Conservation (phyloP, 1,140 invertebrate species). For the Atta cephalotes region DNA sequence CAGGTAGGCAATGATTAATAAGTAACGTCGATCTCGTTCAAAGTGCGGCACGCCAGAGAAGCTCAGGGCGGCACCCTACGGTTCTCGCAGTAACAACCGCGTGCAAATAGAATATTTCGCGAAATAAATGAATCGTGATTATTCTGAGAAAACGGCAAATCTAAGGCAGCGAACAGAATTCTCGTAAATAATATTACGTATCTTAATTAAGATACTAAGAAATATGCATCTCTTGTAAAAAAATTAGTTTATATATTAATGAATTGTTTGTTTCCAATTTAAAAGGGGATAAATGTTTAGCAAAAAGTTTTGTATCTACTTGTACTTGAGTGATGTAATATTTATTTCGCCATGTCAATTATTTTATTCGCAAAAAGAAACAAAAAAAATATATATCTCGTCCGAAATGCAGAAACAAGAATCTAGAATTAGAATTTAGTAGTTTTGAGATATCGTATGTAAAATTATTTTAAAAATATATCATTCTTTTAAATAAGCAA, state of each 20-base stretch:
- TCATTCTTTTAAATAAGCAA: background rate
- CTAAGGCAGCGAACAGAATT: background rate
- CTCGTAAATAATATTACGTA: slow-evolving; percentile 19
- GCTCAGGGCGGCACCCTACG: background rate
- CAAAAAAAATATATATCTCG: background rate
- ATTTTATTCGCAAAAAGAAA: background rate
- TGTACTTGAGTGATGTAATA: background rate
- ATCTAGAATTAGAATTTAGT: background rate
- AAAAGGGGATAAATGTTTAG: background rate
- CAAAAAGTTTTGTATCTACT: background rate
- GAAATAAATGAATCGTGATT: slow-evolving; percentile 60
- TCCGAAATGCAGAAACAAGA: background rate
- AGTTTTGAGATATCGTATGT: background rate
- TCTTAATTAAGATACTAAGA: slow-evolving; percentile 10
- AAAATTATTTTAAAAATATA: background rate
- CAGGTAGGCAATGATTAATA: slow-evolving; percentile 74
- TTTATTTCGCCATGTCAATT: background rate
- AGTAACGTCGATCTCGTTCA: slow-evolving; percentile 74
- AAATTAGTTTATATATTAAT: background rate
- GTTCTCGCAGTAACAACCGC: slow-evolving; percentile 22
- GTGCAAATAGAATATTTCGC: slow-evolving; percentile 67
- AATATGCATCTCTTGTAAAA: background rate
- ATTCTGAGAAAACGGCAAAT: slow-evolving; percentile 28
- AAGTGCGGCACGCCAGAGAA: slow-evolving; percentile 50
- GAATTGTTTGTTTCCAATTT: background rate